Evolutionary conservation across 37 sponge, comb jelly and placozoan species (phyloP), one percentile per base, ranked within the genome.

Genomic region (Spongilla lacustris): DNA sequence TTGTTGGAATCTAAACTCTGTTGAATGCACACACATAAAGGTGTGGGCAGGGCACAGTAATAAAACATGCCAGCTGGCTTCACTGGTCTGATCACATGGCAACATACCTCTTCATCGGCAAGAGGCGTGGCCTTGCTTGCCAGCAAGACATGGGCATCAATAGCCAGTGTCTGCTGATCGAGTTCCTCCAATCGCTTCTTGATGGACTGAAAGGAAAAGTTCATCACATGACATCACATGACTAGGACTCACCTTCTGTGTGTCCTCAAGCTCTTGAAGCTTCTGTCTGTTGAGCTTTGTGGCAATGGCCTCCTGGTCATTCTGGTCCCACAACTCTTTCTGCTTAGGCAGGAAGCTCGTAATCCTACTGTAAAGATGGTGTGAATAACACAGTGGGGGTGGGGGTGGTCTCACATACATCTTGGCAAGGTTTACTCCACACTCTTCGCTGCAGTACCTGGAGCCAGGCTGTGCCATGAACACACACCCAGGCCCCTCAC

Each of bases 371-470:
- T 13, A 41, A 12, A n/a, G n/a, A n/a, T n/a, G n/a, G n/a, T n/a
- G n/a, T n/a, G n/a, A n/a, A n/a, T n/a, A n/a, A n/a, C n/a, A n/a
- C n/a, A n/a, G n/a, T n/a, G n/a, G n/a, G n/a, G n/a, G n/a, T n/a
- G n/a, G n/a, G n/a, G n/a, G n/a, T n/a, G n/a, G n/a, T 6, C 66
- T 21, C 38, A 37, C 81, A 50, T 67, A 87, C 90, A 74, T 89
- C 25, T 82, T 85, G 26, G 98, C 99, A 28, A 98, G 92, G 35
- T 88, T 67, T 25, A 96, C 73, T 22, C 99, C 99, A 85, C 99
- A 98, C 83, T 96, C 95, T 34, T 98, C 97, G 72, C 87, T 83
- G 76, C 99, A 98, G 80, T 98, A 98, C 74, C 95, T 96, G 75
- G 99, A 98, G 48, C 89, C 78, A 25, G 85, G 94, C 36, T 97